A percentile compares a stretch with the other conserved stretches of the same genome.
These are phyloP conservation scores for Natator depressus DNA, from an alignment of 2,113 vertebrate genomes.

Conservation along the genomic window DNA sequence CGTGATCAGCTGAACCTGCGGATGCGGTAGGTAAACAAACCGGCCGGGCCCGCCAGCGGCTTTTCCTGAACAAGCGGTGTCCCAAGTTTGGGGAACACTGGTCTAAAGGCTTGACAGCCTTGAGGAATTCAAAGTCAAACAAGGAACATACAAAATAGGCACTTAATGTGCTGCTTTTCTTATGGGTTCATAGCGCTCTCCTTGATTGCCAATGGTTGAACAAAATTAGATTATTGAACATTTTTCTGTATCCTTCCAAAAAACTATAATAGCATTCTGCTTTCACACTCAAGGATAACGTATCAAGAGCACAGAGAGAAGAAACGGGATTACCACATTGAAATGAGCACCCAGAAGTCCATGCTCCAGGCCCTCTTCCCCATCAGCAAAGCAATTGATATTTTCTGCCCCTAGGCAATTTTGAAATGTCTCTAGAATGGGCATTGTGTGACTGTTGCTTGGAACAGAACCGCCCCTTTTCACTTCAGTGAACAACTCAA, in stretches of 20 bases:
- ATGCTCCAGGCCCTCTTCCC: background rate
- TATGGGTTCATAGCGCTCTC: background rate
- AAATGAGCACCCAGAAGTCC: background rate
- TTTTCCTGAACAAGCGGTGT: too few species aligned
- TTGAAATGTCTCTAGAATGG: background rate
- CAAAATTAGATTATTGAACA: background rate
- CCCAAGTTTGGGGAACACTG: too few species aligned
- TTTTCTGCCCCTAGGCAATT: background rate
- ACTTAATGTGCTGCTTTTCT: background rate
- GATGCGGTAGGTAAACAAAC: too few species aligned
- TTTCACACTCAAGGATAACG: background rate
- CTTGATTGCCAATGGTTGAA: background rate
- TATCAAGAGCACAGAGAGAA: background rate
- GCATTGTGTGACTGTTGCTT: background rate
- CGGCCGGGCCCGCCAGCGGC: too few species aligned
- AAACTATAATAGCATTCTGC: background rate
- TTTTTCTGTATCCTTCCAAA: background rate
- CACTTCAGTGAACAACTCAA: background rate
- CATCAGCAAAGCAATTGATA: background rate
- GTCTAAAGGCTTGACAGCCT: background rate
- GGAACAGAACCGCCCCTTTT: background rate
- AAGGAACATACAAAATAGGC: background rate
- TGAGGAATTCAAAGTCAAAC: background rate
- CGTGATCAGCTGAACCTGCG: too few species aligned
- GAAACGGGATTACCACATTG: background rate